Evolutionary conservation across 2,797 vertebrate genomes (phyloP).

Genomic region (Chromis chromis): DNA sequence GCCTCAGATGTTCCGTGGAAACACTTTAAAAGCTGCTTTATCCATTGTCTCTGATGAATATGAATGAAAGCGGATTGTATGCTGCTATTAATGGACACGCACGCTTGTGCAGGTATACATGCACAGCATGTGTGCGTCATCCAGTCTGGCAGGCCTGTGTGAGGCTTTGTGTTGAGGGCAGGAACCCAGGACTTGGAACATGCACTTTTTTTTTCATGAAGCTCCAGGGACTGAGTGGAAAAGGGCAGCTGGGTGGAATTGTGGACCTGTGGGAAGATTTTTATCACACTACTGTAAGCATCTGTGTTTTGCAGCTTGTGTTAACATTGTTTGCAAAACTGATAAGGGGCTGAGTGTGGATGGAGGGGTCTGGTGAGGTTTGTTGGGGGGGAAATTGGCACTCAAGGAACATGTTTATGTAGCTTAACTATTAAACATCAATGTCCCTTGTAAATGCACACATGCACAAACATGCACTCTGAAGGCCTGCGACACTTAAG

Average conservation of each 20-base stretch:
- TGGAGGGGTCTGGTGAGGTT: neutral
- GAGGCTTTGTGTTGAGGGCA: constrained; percentile 42
- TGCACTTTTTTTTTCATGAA: constrained; percentile 22
- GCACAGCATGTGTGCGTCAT: constrained; percentile 45
- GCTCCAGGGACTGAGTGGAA: constrained; percentile 14
- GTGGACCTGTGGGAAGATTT: constrained; percentile 32
- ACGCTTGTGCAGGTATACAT: constrained; percentile 23
- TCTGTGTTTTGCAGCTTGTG: constrained; percentile 11
- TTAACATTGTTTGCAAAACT: constrained; percentile 41
- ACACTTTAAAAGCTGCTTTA: constrained; percentile 25
- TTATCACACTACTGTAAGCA: constrained; percentile 33
- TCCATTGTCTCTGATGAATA: constrained; percentile 17
- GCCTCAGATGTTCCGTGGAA: neutral
- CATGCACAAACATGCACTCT: constrained; percentile 40
- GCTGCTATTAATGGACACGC: constrained; percentile 32
- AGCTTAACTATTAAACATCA: neutral
- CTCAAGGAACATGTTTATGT: neutral
- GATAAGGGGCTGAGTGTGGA: constrained; percentile 37
- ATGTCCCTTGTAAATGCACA: neutral
- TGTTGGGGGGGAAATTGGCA: neutral
- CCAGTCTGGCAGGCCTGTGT: constrained; percentile 44
- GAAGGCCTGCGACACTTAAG: neutral
- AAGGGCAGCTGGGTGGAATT: constrained; percentile 34
- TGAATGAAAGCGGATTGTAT: constrained; percentile 32
- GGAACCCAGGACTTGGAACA: constrained; percentile 34